Percentiles rank a stretch among this genome's conserved stretches.
phyloP scores from a whole-genome alignment of 2,113 vertebrate genomes.

The Passer montanus region DNA sequence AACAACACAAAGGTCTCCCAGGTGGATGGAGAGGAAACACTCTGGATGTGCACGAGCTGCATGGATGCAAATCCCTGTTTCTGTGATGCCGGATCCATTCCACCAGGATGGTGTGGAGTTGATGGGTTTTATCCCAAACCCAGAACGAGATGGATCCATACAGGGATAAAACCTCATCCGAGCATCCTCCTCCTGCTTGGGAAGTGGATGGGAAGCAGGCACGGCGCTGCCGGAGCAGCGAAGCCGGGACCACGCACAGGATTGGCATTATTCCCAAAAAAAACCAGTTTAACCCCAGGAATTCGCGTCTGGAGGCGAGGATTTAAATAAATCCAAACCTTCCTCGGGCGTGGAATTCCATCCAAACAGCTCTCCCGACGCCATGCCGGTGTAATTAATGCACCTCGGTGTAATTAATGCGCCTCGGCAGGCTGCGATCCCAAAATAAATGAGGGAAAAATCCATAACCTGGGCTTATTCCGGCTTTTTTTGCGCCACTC shows the following conservation, averaged over 20 bases:
- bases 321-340: neutral
- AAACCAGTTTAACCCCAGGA: neutral
- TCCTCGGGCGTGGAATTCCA: neutral
- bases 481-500: neutral
- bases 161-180: neutral
- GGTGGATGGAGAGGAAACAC: neutral
- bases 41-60: neutral
- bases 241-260: neutral
- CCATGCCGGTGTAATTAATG: neutral
- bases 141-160: neutral
- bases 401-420: neutral
- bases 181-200: neutral
- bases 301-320: neutral
- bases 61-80: neutral
- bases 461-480: neutral
- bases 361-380: neutral
- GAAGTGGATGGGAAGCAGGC: neutral
- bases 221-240: rapidly evolving
- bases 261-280: neutral
- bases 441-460: neutral
- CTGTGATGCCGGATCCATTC: rapidly evolving
- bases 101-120: rapidly evolving
- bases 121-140: neutral
- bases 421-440: neutral
- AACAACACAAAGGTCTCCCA: neutral